Base-by-base conservation (phyloP, 2,888 invertebrate genomes). In the Andrena chrysosceles region DNA sequence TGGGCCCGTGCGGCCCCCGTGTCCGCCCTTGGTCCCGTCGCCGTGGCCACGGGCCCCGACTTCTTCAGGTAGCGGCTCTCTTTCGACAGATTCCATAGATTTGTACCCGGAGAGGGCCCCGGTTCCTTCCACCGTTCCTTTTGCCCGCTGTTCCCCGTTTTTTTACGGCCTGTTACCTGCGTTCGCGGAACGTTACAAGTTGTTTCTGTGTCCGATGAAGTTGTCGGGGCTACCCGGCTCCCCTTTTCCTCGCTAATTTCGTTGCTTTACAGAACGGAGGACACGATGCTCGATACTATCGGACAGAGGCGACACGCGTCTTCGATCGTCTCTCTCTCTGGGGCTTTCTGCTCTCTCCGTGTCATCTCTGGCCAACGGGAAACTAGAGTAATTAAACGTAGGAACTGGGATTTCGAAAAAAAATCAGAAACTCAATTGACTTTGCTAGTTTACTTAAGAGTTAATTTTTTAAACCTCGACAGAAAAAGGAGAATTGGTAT, bases 1-100 rank as follows among this genome's bases (percentile, higher is more conserved):
- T 1, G 42, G 5, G 42, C 42, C 42, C 42, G 42, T 13, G 42
- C 4, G 42, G 42, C 16, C 42, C 42, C 1, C 42, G 42, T 13
- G 42, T 16, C 16, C 42, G 42, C 42, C 42, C 42, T 42, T 42
- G 42, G 42, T 42, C 31, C 20, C 59, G 7, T 48, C 52, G 23
- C 16, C 10, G 4, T 1, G 10, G 10, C 20, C 56, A 56, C 10
- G 56, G 56, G 23, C 20, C 56, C 23, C 3, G 26, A 4, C 72
- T 80, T 70, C 78, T 79, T 88, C 85, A 86, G 88, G 88, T 86
- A 88, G 88, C 87, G 35, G 77, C 71, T 79, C 67, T 81, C 77
- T 85, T 81, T 87, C 85, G 80, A 74, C 87, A 73, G 87, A 88
- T 88, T 88, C 88, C 87, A 79, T 86, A 88, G 88, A 88, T 88